A percentile compares a stretch with the other conserved stretches of the same genome.
Conservation (phyloP, 1,140 invertebrate genomes). For the Temnothorax curvispinosus region DNA sequence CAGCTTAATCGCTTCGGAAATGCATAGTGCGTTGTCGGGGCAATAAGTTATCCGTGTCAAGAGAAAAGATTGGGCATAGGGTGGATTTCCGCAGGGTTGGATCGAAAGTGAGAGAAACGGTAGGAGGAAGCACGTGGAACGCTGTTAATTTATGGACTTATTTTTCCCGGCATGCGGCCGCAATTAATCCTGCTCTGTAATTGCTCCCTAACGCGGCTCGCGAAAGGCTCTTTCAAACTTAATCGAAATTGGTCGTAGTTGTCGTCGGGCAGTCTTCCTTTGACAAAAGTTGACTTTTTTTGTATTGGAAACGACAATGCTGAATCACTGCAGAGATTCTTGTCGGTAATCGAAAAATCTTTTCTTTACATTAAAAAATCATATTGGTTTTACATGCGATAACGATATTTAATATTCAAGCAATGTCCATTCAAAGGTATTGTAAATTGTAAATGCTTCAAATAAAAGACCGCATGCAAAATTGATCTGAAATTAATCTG, state of each 20-base stretch:
- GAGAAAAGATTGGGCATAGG: conserved; percentile 71
- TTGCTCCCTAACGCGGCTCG: conserved; percentile 72
- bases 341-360: not conserved
- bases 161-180: conserved; percentile 75
- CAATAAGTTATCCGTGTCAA: conserved; percentile 76
- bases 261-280: conserved; percentile 50
- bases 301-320: not conserved
- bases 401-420: not conserved
- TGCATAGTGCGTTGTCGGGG: conserved; percentile 74
- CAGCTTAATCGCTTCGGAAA: conserved; percentile 77
- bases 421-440: not conserved
- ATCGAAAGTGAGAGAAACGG: conserved; percentile 33
- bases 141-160: conserved; percentile 80
- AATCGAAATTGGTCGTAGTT: conserved; percentile 71
- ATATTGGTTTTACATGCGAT: not conserved
- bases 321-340: conserved; percentile 21
- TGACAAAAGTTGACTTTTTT: conserved; percentile 3
- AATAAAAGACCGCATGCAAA: not conserved
- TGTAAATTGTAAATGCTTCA: too few relatives aligned
- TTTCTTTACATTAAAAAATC: not conserved
- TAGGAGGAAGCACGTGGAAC: conserved; percentile 69
- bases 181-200: conserved; percentile 79
- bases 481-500: not conserved
- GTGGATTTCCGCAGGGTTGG: conserved; percentile 65
- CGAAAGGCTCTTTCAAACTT: conserved; percentile 71